Percentiles rank a stretch among this genome's conserved stretches.
Evolutionary conservation across 1,140 invertebrate species (phyloP).

Genomic region (Drosophila auraria): DNA sequence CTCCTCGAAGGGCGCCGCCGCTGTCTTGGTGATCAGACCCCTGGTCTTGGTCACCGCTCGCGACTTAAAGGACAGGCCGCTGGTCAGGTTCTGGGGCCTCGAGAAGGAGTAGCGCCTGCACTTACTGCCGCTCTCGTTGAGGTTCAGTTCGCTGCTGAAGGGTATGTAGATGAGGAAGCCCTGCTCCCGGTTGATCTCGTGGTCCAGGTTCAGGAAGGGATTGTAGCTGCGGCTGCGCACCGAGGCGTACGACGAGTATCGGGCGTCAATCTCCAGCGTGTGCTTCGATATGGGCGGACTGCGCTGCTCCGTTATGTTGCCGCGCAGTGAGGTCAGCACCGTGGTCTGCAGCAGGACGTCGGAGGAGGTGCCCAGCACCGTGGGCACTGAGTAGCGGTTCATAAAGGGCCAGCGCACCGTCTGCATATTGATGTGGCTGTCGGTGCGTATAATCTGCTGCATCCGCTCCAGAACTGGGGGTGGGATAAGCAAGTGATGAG

Average conservation of each 20-base stretch:
- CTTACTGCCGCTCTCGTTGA: slow-evolving; percentile 59
- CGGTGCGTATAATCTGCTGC: slow-evolving; percentile 65
- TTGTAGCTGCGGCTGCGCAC: slow-evolving; percentile 87
- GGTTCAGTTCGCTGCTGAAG: slow-evolving; percentile 84
- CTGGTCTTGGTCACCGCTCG: slow-evolving; percentile 76
- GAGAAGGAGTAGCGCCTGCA: slow-evolving; percentile 74
- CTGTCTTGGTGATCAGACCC: slow-evolving; percentile 73
- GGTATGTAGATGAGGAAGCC: slow-evolving; percentile 87
- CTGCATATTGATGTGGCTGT: slow-evolving; percentile 83
- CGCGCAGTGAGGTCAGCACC: slow-evolving; percentile 86
- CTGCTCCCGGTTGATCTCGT: slow-evolving; percentile 87
- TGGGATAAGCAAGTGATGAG: neutral
- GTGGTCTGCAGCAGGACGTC: slow-evolving; percentile 85
- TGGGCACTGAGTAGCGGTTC: slow-evolving; percentile 85
- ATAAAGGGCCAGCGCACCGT: slow-evolving; percentile 82
- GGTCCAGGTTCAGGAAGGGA: slow-evolving; percentile 87
- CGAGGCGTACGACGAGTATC: slow-evolving; percentile 87
- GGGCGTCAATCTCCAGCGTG: slow-evolving; percentile 87
- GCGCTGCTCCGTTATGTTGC: slow-evolving; percentile 86
- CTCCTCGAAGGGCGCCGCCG: slow-evolving; percentile 69
- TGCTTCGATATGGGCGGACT: slow-evolving; percentile 82
- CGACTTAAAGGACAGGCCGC: slow-evolving; percentile 81
- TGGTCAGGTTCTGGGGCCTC: slow-evolving; percentile 77
- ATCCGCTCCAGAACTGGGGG: slow-evolving; percentile 67
- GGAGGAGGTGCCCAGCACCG: slow-evolving; percentile 87